Conservation (phyloP, 2,888 invertebrate genomes). For the Hirtodrosophila duncani region DNA sequence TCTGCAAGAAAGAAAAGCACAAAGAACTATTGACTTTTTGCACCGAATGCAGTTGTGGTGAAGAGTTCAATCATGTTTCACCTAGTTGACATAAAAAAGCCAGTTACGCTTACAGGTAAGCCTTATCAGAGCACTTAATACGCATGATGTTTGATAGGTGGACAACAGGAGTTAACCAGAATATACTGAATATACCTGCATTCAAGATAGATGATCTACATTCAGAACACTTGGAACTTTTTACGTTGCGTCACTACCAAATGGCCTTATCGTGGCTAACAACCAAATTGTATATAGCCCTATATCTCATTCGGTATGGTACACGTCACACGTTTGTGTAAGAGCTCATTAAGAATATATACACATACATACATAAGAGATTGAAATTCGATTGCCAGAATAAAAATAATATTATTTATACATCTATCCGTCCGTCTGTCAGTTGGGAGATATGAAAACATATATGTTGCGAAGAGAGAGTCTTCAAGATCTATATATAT, state of each 20-base stretch:
- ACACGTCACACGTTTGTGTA: constrained; percentile 9
- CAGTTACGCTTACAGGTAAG: constrained; percentile 1
- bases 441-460: no score
- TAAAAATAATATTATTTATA: no score
- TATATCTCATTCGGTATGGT: constrained; percentile 32
- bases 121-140: constrained; percentile 2
- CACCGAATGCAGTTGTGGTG: neutral
- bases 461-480: no score
- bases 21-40: neutral
- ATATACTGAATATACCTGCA: constrained; percentile 16
- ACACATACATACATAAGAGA: neutral
- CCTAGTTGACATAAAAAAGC: constrained; percentile 2
- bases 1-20: constrained; percentile 11
- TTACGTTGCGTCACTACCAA: constrained; percentile 36
- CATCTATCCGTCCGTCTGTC: no score
- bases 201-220: constrained; percentile 22
- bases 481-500: no score
- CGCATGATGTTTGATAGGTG: neutral
- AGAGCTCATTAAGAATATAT: constrained; percentile 5
- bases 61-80: neutral
- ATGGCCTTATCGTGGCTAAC: constrained; percentile 12
- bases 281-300: constrained; percentile 9
- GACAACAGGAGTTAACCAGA: constrained; percentile 18
- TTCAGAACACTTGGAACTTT: constrained; percentile 2
- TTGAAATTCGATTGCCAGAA: no score